A percentile compares a stretch with the other conserved stretches of the same genome.
Evolutionary conservation across 2,113 vertebrate species (phyloP).

Genomic region (Micromys minutus): DNA sequence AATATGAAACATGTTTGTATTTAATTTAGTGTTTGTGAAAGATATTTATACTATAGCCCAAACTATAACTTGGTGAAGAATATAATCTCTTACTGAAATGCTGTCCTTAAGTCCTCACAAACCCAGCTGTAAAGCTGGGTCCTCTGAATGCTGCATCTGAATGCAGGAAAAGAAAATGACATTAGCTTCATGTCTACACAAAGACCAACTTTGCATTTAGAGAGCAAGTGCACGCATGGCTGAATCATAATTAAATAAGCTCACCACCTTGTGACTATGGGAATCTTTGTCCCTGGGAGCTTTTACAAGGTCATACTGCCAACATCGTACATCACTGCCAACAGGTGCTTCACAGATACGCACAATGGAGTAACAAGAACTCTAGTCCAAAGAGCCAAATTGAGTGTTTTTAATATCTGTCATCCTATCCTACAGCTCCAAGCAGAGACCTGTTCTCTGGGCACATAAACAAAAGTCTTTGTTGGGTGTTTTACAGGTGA

Average conservation of each 20-base stretch:
- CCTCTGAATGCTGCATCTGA: slow-evolving; percentile 26
- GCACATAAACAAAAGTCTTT: background rate
- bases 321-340: background rate
- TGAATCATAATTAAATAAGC: slow-evolving; percentile 29
- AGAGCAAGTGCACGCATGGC: background rate
- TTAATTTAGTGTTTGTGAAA: slow-evolving; percentile 59
- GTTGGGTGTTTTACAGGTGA: background rate
- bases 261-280: background rate
- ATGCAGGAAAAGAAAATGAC: slow-evolving; percentile 33
- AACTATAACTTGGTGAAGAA: background rate
- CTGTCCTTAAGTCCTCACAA: slow-evolving; percentile 51
- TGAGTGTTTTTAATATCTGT: background rate
- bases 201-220: slow-evolving; percentile 57
- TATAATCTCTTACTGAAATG: slow-evolving; percentile 22
- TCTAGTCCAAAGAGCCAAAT: background rate
- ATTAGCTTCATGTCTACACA: slow-evolving; percentile 38
- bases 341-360: background rate
- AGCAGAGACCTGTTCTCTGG: background rate
- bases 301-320: background rate
- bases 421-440: background rate
- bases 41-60: background rate
- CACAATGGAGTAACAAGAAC: background rate
- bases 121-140: slow-evolving; percentile 33
- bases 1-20: slow-evolving; percentile 48
- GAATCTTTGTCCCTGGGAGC: background rate